Base-by-base conservation (phyloP, 92 coral and sea anemone genomes). In the Parazoanthus swiftii region DNA sequence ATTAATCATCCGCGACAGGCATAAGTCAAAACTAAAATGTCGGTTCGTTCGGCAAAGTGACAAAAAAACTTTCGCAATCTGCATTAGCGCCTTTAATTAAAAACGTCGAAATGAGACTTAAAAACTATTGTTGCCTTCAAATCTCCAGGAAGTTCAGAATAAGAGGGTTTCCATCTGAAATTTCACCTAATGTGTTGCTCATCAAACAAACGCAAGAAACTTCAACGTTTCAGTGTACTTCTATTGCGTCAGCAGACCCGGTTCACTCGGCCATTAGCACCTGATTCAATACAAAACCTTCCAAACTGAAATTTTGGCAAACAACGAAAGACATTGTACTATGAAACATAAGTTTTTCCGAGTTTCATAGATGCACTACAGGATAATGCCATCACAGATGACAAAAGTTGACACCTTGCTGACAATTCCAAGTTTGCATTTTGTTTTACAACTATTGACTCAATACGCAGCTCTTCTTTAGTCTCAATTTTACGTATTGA, bases 141-240 rank as follows among this genome's bases (percentile, higher is more conserved):
- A 79, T 16, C 42, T 8, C 23, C 37, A 81, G 71, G 85, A 81
- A 54, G 46, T 81, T 59, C 50, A 9, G 15, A 81, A 59, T 50
- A 81, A 81, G 18, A 20, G 29, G 35, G 8, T 1, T 58, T 81
- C 29, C 20, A 35, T 63, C 29, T 59, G 46, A 59, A 81, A 63
- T 58, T 81, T 58, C 48, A 35, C 54, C 46, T 16, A 81, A 81
- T 37, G 74, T 38, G 46, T 63, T 20, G 29, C 29, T 37, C 3
- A 58, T 36, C 33, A 81, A 58, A 65, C 85, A 81, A 81, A 76
- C 54, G 46, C 14, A 75, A 76, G 26, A 39, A 37, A 81, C 56
- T 8, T 63, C n/a, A 37, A 6, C 10, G 36, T 26, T 35, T 38
- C 13, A 56, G 16, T 59, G 8, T 38, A 23, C 46, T 37, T 16